Percentiles rank a stretch among this genome's conserved stretches.
Conservation (phyloP, 1,140 invertebrate genomes). For the Halesus radiatus region DNA sequence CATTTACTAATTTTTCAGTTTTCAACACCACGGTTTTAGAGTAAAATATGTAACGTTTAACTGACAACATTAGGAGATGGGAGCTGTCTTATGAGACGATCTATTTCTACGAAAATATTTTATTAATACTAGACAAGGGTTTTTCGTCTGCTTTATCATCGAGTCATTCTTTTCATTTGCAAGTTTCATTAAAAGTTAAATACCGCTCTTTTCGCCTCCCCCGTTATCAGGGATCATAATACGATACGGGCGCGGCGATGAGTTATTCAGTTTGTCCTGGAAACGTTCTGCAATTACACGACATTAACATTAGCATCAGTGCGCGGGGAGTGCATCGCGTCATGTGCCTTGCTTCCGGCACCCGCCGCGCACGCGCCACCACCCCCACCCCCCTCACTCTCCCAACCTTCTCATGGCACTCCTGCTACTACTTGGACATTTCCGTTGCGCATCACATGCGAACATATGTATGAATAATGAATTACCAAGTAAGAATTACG, state of each 20-base stretch:
- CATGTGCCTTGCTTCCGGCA: constrained; percentile 34
- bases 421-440: background rate
- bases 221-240: constrained; percentile 43
- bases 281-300: constrained; percentile 48
- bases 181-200: constrained; percentile 1
- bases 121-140: too few species aligned
- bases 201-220: constrained; percentile 25
- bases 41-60: too few species aligned
- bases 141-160: background rate
- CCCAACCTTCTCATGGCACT: background rate
- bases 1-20: too few species aligned
- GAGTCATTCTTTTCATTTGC: constrained; percentile 6
- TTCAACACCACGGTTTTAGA: too few species aligned
- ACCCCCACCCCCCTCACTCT: background rate
- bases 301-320: constrained; percentile 50
- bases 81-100: too few species aligned
- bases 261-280: constrained; percentile 38
- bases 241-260: constrained; percentile 51
- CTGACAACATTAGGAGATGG: too few species aligned
- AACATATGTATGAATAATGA: constrained; percentile 1
- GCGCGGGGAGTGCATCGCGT: constrained; percentile 27
- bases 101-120: too few species aligned
- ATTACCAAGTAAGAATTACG: too few species aligned
- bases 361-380: constrained; percentile 19
- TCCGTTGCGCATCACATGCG: background rate